Conservation (phyloP, 2,797 vertebrate genomes). For the Protosalanx chinensis region DNA sequence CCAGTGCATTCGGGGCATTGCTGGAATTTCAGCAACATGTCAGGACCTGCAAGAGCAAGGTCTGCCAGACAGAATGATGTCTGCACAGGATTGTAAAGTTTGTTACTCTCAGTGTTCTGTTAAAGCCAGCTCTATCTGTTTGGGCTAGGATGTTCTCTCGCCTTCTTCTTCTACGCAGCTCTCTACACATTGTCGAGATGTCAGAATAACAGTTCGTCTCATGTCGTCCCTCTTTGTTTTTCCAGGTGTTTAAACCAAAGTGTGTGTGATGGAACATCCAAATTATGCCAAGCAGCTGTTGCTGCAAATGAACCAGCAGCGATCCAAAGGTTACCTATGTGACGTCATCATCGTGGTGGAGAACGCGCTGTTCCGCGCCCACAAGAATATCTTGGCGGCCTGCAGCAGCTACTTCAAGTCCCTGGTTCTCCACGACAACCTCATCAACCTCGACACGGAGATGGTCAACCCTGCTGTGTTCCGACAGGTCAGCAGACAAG, state of each 20-base stretch:
- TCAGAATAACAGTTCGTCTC: not conserved
- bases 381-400: conserved; percentile 88
- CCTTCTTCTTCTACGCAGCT: not conserved
- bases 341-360: conserved; percentile 91
- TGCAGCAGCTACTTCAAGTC: conserved; percentile 92
- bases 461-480: conserved; percentile 88
- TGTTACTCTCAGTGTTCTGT: not conserved
- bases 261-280: conserved; percentile 83
- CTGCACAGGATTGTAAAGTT: not conserved
- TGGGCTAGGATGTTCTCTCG: not conserved
- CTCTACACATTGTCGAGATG: not conserved
- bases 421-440: conserved; percentile 87
- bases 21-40: conserved; percentile 5
- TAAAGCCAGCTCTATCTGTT: not conserved
- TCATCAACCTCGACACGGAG: conserved; percentile 88
- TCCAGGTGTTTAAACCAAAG: conserved; percentile 35
- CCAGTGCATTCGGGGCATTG: not conserved
- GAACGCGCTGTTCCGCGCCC: conserved; percentile 89
- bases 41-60: not conserved
- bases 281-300: conserved; percentile 91
- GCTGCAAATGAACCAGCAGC: conserved; percentile 89
- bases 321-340: conserved; percentile 89
- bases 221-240: not conserved
- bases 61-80: not conserved
- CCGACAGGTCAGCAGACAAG: conserved; percentile 69